These are phyloP conservation scores for Pinctada fucata DNA, from an alignment of 2,888 invertebrate genomes.

Conservation along the genomic window DNA sequence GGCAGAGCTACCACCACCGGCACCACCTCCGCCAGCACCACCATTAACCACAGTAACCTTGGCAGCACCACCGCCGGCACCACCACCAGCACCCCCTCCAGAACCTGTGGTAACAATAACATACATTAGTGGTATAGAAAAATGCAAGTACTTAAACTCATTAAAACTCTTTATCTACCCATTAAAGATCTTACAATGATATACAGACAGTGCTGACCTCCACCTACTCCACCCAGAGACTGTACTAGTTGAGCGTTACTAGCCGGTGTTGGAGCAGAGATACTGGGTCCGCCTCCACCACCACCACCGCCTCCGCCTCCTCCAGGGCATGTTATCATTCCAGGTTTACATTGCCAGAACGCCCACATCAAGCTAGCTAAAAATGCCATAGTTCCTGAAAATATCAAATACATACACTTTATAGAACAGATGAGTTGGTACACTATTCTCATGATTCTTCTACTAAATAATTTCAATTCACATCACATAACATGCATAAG, in stretches of 20 bases:
- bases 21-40: constrained; percentile 46
- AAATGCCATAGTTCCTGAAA: constrained; percentile 57
- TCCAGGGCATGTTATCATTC: constrained; percentile 59
- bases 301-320: constrained; percentile 50
- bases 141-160: too few species aligned
- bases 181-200: too few species aligned
- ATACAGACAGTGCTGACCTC: too few species aligned
- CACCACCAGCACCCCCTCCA: constrained; percentile 46
- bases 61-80: constrained; percentile 30
- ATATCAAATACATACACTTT: too few species aligned
- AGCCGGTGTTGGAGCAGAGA: constrained; percentile 62
- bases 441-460: too few species aligned
- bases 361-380: constrained; percentile 72
- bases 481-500: too few species aligned
- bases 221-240: constrained; percentile 46
- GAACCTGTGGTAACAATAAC: not conserved
- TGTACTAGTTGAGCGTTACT: constrained; percentile 60
- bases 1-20: constrained; percentile 47
- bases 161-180: too few species aligned
- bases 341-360: constrained; percentile 70
- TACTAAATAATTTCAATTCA: too few species aligned
- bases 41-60: constrained; percentile 56
- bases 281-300: constrained; percentile 52
- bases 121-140: too few species aligned
- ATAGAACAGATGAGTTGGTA: too few species aligned